Percentiles rank a stretch among this genome's conserved stretches.
Evolutionary conservation across 37 sponge, comb jelly and placozoan genomes (phyloP).

Genomic region (Beroe forskalii): DNA sequence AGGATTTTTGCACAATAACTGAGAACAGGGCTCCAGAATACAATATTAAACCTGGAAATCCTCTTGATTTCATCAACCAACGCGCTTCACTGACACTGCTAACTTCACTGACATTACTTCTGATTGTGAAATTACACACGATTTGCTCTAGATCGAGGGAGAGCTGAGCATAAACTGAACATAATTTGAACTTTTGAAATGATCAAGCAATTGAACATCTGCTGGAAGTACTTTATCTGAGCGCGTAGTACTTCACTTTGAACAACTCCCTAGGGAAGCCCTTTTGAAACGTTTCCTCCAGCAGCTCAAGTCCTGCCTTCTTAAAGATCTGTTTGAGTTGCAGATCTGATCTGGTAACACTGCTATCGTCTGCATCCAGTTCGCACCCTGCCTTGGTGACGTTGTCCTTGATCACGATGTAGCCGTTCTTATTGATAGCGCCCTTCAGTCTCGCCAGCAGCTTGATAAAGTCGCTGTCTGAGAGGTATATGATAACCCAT

Average conservation of each 20-base stretch:
- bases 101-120: too few relatives aligned
- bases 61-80: too few relatives aligned
- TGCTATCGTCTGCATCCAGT: constrained; percentile 80
- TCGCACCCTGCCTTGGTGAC: constrained; percentile 69
- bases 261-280: constrained; percentile 43
- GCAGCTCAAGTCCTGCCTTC: constrained; percentile 4
- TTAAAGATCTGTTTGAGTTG: constrained; percentile 54
- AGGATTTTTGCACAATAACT: too few relatives aligned
- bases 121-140: too few relatives aligned
- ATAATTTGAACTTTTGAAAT: too few relatives aligned
- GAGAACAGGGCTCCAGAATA: too few relatives aligned
- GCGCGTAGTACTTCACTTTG: constrained; percentile 58
- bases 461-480: constrained; percentile 80
- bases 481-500: constrained; percentile 92
- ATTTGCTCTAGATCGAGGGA: too few relatives aligned
- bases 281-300: not conserved
- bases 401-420: constrained; percentile 92
- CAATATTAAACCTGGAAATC: too few relatives aligned
- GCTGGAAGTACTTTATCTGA: too few relatives aligned
- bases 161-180: too few relatives aligned
- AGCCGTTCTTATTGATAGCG: constrained; percentile 71
- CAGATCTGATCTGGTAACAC: constrained; percentile 73
- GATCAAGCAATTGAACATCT: too few relatives aligned
- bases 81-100: too few relatives aligned
- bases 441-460: constrained; percentile 72